A percentile compares a stretch with the other conserved stretches of the same genome.
phyloP scores from a whole-genome alignment of 2,113 vertebrate genomes.

The Rynchops niger region DNA sequence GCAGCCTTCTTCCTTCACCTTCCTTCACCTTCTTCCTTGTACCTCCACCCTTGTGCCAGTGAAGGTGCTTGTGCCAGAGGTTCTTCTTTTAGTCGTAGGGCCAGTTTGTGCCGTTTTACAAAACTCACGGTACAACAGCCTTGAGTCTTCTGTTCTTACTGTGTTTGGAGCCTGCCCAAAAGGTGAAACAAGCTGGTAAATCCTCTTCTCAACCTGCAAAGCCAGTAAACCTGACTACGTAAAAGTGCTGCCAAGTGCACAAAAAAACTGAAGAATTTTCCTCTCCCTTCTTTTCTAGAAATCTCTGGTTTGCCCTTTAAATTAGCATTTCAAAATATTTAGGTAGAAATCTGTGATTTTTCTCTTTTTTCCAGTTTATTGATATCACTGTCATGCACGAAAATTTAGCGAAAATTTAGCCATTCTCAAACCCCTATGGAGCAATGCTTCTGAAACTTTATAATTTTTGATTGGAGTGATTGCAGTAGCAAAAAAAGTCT shows the following conservation, averaged over 20 bases:
- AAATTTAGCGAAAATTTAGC: background rate
- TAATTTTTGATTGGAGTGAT: background rate
- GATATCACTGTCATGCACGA: background rate
- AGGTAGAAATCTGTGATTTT: background rate
- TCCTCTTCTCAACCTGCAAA: background rate
- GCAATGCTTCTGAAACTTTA: background rate
- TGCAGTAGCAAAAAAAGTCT: background rate
- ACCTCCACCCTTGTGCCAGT: background rate
- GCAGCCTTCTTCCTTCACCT: background rate
- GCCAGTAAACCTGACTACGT: background rate
- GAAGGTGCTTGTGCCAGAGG: background rate
- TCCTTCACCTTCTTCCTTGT: background rate
- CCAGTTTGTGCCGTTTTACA: background rate
- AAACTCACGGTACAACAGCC: background rate
- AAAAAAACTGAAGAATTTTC: background rate
- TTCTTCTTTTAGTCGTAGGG: fast-evolving
- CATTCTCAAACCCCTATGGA: background rate
- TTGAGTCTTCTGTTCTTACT: background rate
- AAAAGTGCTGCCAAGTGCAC: background rate
- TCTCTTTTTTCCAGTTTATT: background rate
- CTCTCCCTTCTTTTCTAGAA: background rate
- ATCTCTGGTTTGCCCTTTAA: background rate
- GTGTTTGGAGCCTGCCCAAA: background rate
- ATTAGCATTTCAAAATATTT: background rate
- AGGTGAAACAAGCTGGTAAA: background rate